Evolutionary conservation across 2,113 vertebrate genomes (phyloP).

Genomic region (Anolis carolinensis): DNA sequence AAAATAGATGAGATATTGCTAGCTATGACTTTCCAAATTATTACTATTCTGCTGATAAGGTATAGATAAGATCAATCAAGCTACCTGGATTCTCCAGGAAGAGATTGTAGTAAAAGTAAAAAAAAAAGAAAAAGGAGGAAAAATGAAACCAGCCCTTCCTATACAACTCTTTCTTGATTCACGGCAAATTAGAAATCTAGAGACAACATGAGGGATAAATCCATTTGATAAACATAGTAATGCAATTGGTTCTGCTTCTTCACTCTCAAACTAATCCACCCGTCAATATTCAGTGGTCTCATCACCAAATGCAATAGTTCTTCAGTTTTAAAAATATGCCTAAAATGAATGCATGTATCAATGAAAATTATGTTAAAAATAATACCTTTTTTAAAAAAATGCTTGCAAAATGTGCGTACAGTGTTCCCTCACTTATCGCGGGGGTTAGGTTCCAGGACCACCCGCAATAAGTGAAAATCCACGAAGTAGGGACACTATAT

Average conservation of each 20-base stretch:
- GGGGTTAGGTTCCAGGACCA: too few species aligned
- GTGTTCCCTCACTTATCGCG: too few species aligned
- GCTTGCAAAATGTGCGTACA: too few species aligned
- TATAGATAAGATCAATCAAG: slow-evolving; percentile 28
- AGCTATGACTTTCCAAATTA: slow-evolving; percentile 47
- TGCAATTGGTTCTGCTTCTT: background rate
- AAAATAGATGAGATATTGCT: slow-evolving; percentile 30
- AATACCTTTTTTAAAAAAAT: too few species aligned
- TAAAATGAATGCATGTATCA: too few species aligned
- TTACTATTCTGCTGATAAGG: background rate
- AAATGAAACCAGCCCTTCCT: background rate
- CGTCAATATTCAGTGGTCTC: background rate
- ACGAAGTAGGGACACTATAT: too few species aligned
- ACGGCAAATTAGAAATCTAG: background rate
- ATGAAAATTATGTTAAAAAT: too few species aligned
- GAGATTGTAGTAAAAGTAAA: background rate
- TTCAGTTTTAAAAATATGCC: too few species aligned
- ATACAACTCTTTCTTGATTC: background rate
- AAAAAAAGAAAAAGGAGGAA: background rate
- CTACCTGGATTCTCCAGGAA: slow-evolving; percentile 1
- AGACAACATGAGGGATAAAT: background rate
- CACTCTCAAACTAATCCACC: background rate
- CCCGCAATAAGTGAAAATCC: too few species aligned
- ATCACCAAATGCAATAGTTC: too few species aligned
- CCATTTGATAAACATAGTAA: background rate